Conservation (phyloP, 2,113 vertebrate genomes). For the Numenius arquata region DNA sequence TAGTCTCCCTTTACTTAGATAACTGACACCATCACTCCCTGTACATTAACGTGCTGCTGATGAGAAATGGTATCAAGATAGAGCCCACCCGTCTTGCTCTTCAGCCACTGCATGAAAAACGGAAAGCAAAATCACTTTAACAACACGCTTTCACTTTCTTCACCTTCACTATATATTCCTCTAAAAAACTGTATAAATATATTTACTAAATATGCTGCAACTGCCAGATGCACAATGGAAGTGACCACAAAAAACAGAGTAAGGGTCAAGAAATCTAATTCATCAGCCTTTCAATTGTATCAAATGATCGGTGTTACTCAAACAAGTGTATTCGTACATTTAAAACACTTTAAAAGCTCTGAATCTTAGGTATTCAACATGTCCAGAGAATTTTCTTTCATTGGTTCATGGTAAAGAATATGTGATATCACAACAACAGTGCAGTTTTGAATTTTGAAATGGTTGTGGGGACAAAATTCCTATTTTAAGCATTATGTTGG, state of each 20-base stretch:
- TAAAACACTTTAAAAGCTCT: not conserved
- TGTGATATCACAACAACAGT: not conserved
- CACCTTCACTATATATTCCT: not conserved
- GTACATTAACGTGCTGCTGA: not conserved
- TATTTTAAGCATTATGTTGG: not conserved
- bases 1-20: not conserved
- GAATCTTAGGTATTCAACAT: not conserved
- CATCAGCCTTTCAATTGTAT: not conserved
- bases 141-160: not conserved
- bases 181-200: not conserved
- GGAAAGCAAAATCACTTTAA: not conserved
- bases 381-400: not conserved
- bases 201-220: not conserved
- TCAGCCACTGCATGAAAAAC: not conserved
- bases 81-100: not conserved
- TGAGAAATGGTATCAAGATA: not conserved
- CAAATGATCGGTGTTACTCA: not conserved
- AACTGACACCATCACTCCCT: not conserved
- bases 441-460: not conserved
- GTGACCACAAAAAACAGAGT: not conserved
- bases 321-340: rapidly evolving
- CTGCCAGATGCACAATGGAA: not conserved
- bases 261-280: not conserved
- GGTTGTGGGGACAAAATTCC: not conserved
- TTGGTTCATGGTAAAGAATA: not conserved